phyloP scores from a whole-genome alignment of 2,888 invertebrate genomes.

The Argyresthia albistria region DNA sequence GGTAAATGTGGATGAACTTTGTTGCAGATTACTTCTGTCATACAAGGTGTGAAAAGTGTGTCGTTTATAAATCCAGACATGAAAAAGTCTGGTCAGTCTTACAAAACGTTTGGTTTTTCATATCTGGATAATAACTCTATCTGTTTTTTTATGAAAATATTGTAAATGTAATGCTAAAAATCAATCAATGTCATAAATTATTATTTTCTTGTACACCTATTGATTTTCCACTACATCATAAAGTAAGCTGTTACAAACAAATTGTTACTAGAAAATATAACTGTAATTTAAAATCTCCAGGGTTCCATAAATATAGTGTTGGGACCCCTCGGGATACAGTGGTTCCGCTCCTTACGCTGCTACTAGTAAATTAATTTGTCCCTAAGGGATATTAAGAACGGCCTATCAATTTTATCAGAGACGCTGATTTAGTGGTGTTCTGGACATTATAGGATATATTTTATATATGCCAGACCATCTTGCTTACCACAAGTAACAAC shows the following conservation, averaged over 20 bases:
- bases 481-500: too few species aligned
- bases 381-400: conserved; percentile 17
- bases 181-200: neutral
- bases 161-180: too few species aligned
- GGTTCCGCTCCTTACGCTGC: conserved; percentile 33
- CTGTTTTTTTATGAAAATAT: too few species aligned
- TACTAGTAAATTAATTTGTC: conserved; percentile 53
- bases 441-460: neutral
- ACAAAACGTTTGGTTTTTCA: too few species aligned
- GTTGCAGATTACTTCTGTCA: too few species aligned
- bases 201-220: neutral
- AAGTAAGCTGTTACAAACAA: conserved; percentile 14
- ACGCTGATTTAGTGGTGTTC: neutral
- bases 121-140: too few species aligned
- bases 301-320: conserved; percentile 36
- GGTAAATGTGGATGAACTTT: too few species aligned
- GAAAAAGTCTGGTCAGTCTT: too few species aligned
- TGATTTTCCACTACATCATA: neutral
- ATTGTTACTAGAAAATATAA: conserved; percentile 33
- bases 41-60: too few species aligned
- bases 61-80: too few species aligned
- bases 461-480: too few species aligned
- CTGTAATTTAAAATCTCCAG: conserved; percentile 38
- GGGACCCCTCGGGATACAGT: conserved; percentile 36
- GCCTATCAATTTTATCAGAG: conserved; percentile 26